Base-by-base conservation (phyloP, 53 echinoderm and acorn worm genomes). In the Astropecten irregularis region DNA sequence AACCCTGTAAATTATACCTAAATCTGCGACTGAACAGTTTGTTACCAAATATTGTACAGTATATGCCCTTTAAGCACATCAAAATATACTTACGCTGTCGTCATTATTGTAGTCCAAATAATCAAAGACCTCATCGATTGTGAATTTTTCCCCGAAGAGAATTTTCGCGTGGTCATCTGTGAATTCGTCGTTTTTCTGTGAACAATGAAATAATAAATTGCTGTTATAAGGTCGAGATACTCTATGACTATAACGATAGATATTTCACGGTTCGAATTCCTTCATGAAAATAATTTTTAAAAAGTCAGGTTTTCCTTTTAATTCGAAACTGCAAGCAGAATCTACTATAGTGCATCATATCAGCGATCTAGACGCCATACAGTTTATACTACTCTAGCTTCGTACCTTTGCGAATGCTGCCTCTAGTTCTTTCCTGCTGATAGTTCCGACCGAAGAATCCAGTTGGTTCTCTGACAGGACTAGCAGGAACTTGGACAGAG, bases 11-110 rank as follows among this genome's bases (percentile, higher is more conserved):
- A n/a, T n/a, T n/a, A n/a, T n/a, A n/a, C n/a, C n/a, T n/a, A n/a
- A n/a, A n/a, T n/a, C n/a, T n/a, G n/a, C n/a, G n/a, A n/a, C n/a
- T n/a, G n/a, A n/a, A n/a, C n/a, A n/a, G n/a, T n/a, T n/a, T n/a
- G n/a, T n/a, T n/a, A n/a, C n/a, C n/a, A n/a, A n/a, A n/a, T n/a
- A n/a, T n/a, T n/a, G n/a, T n/a, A n/a, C n/a, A n/a, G n/a, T n/a
- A n/a, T n/a, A n/a, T n/a, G n/a, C n/a, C n/a, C n/a, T n/a, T n/a
- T n/a, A n/a, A n/a, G n/a, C n/a, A n/a, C n/a, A n/a, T n/a, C n/a
- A n/a, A n/a, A n/a, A n/a, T n/a, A n/a, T n/a, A n/a, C n/a, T n/a
- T 82, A 96, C 96, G 93, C 85, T 71, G 19, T 68, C 93, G 47
- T 96, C 91, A 2, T 57, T 16, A 42, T 91, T 88, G 18, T 63